Conservation (phyloP, 1,140 invertebrate species). For the Eupristina koningsbergeri region DNA sequence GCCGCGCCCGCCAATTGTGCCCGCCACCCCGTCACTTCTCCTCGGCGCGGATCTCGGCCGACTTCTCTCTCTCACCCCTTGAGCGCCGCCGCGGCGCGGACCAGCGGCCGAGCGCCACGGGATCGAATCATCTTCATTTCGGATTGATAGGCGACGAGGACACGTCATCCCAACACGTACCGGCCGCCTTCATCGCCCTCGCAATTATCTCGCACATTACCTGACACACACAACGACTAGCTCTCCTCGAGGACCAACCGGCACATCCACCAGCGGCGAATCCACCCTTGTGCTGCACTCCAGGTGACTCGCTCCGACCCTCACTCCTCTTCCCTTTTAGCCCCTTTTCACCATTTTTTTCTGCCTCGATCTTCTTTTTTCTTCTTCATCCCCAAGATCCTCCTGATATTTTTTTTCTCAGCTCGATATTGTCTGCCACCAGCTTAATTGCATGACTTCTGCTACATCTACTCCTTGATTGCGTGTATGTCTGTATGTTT, state of each 20-base stretch:
- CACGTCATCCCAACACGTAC: slow-evolving; percentile 14
- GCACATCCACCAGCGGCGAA: too few species aligned
- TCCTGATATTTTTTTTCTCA: background rate
- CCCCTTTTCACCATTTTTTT: background rate
- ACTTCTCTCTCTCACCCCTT: too few species aligned
- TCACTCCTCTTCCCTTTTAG: background rate
- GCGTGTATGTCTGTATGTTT: too few species aligned
- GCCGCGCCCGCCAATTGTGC: background rate
- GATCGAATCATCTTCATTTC: slow-evolving; percentile 48
- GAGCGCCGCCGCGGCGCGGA: background rate
- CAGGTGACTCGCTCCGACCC: background rate
- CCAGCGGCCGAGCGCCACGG: slow-evolving; percentile 9
- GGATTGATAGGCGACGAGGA: slow-evolving; percentile 46
- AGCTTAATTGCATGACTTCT: slow-evolving; percentile 2
- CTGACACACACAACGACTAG: background rate
- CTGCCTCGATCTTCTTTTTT: background rate
- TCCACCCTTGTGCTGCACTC: background rate
- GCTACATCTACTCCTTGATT: background rate
- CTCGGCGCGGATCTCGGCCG: background rate
- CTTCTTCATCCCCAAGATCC: background rate
- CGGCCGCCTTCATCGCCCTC: background rate
- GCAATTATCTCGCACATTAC: background rate
- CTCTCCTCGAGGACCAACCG: background rate
- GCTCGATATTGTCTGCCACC: too few species aligned
- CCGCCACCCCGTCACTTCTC: background rate